Evolutionary conservation across 1,140 invertebrate genomes (phyloP).

Genomic region (Zaprionus davidi): DNA sequence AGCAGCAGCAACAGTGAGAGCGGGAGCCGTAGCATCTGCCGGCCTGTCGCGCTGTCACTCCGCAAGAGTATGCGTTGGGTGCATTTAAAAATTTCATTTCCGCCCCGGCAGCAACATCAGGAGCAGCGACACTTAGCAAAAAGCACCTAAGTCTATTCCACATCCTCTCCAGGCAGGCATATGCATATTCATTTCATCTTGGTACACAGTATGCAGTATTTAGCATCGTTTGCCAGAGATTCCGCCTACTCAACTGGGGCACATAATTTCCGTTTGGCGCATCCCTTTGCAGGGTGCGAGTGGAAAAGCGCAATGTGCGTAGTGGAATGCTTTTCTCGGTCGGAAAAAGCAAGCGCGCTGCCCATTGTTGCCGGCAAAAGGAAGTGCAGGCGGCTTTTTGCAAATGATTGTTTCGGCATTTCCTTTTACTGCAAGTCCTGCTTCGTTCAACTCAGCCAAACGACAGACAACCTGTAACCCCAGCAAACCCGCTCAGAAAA

Average conservation of each 20-base stretch:
- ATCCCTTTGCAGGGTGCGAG: slow-evolving; percentile 41
- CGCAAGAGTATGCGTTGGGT: slow-evolving; percentile 12
- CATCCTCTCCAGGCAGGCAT: slow-evolving; percentile 16
- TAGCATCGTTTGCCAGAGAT: slow-evolving; percentile 66
- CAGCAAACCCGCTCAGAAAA: slow-evolving; percentile 13
- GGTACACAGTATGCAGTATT: slow-evolving; percentile 55
- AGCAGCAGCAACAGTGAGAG: not conserved
- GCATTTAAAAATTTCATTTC: slow-evolving; percentile 75
- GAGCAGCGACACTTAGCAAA: slow-evolving; percentile 11
- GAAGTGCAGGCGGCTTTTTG: slow-evolving; percentile 68
- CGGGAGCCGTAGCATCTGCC: slow-evolving; percentile 18
- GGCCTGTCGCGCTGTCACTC: slow-evolving; percentile 8
- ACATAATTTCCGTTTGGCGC: slow-evolving; percentile 72
- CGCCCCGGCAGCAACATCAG: slow-evolving; percentile 59
- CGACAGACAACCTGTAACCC: slow-evolving; percentile 49
- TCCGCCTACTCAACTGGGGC: slow-evolving; percentile 16
- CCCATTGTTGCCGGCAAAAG: slow-evolving; percentile 57
- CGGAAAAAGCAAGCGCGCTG: slow-evolving; percentile 47
- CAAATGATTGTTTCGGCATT: slow-evolving; percentile 64
- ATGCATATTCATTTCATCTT: slow-evolving; percentile 55
- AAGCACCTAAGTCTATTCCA: slow-evolving; percentile 29
- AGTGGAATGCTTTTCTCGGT: slow-evolving; percentile 57
- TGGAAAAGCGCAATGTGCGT: slow-evolving; percentile 60
- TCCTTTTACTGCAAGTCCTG: slow-evolving; percentile 67
- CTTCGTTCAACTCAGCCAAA: slow-evolving; percentile 31